Base-by-base conservation (phyloP, 2,888 invertebrate genomes). In the Lasiommata megera region DNA sequence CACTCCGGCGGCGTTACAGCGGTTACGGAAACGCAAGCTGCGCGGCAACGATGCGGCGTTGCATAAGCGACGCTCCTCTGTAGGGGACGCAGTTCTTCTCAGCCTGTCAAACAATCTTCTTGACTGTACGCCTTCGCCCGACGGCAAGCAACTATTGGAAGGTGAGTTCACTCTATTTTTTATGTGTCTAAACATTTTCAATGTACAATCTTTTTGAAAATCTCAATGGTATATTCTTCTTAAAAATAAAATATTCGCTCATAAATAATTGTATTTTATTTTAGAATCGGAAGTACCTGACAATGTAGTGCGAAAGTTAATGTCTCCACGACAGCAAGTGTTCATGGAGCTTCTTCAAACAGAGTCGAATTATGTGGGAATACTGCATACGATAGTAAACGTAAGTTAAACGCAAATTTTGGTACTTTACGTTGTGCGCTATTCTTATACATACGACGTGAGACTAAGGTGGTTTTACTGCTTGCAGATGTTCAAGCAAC, bases 311-410 rank as follows among this genome's bases (percentile, higher is more conserved):
- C 86, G 94, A 63, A 95, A 95, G 73, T 92, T 93, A 67, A 92
- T 94, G 80, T 94, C 95, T 41, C 93, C 95, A 2, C 92, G 97
- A 52, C 95, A 96, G 74, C 95, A 95, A 84, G 96, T 96, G 50
- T 96, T 96, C 80, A 93, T 96, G 87, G 99, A 99, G 87, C 93
- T 99, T 71, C 93, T 97, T 64, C 97, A 98, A 84, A 99, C 99
- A 0, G 99, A 99, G 86, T 96, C 95, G 60, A 99, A 99, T 92
- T 99, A 99, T 84, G 98, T 99, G 60, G 96, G 95, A 62, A 98
- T 99, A 76, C 92, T 99, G 70, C 94, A 96, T 72, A 98, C 98
- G 37, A 97, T 99, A 74, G 94, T 98, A 77, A 96, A 94, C 82
- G 98, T 97, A 85, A 79, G 86, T 71, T 63, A 47, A 2, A 9